Conservation (phyloP, 2,888 invertebrate species). For the Cosmia pyralina region DNA sequence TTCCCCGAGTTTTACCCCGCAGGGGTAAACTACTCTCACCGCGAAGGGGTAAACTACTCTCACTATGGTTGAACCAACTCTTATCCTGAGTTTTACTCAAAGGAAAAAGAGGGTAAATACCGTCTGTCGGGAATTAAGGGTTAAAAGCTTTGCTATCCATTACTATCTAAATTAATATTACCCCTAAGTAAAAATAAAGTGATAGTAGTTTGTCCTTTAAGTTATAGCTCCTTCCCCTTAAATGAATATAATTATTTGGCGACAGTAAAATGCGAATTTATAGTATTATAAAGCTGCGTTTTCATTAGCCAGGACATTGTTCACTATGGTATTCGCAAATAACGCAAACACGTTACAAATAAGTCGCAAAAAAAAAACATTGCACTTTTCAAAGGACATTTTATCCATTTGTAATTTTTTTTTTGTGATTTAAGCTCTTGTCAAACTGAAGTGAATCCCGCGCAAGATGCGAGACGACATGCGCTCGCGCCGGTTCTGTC, state of each 20-base stretch:
- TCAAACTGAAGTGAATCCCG: not conserved
- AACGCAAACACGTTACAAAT: not conserved
- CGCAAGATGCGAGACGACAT: not conserved
- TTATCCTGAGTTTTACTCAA: constrained; percentile 42
- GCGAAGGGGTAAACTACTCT: constrained; percentile 26
- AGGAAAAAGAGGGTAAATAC: constrained; percentile 1
- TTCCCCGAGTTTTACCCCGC: constrained; percentile 25
- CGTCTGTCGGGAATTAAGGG: not conserved
- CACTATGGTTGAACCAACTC: constrained; percentile 31
- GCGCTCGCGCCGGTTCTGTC: not conserved
- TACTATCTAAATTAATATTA: not conserved
- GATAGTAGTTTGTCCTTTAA: not conserved
- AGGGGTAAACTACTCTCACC: constrained; percentile 12
- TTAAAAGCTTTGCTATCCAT: constrained; percentile 23
- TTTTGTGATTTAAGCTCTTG: not conserved
- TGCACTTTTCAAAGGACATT: not conserved
- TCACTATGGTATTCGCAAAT: not conserved
- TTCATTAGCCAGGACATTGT: not conserved
- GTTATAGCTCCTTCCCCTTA: constrained; percentile 12
- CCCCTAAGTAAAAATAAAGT: constrained; percentile 1
- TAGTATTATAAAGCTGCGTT: constrained; percentile 12
- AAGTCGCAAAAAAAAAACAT: not conserved
- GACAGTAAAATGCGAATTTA: constrained; percentile 3
- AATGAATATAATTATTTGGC: constrained; percentile 26
- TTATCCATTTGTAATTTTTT: not conserved